Conservation (phyloP, 1,140 invertebrate species). For the Drosophila biarmipes region DNA sequence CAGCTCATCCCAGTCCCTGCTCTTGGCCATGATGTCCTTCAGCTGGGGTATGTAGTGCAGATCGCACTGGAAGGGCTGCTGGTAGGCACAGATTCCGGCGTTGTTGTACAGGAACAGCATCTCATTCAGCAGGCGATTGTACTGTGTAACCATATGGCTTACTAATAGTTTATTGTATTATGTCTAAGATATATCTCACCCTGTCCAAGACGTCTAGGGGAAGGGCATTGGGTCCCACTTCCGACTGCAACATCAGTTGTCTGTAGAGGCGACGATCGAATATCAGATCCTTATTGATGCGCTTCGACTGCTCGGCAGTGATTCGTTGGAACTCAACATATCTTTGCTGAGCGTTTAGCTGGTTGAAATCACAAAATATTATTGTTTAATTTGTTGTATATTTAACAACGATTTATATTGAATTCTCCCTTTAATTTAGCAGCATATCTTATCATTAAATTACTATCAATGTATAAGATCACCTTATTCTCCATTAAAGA, state of each 20-base stretch:
- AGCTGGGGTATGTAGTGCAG: conserved; percentile 92
- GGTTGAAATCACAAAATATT: background rate
- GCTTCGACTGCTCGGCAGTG: conserved; percentile 89
- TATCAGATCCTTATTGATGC: conserved; percentile 88
- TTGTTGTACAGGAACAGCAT: conserved; percentile 95
- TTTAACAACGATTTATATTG: too few relatives aligned
- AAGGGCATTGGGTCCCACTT: conserved; percentile 93
- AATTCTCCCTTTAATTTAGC: too few relatives aligned
- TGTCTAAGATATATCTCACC: conserved; percentile 86
- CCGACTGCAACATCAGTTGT: conserved; percentile 91
- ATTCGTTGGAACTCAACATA: conserved; percentile 93
- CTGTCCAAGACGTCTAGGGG: conserved; percentile 92
- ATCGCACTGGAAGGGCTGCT: conserved; percentile 92
- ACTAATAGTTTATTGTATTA: fast-evolving
- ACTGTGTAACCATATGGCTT: conserved; percentile 86
- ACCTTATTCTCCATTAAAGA: too few relatives aligned
- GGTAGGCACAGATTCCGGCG: conserved; percentile 93
- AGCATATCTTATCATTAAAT: too few relatives aligned
- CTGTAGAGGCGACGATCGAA: conserved; percentile 89
- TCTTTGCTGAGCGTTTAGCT: conserved; percentile 87
- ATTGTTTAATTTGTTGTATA: too few relatives aligned
- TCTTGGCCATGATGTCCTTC: conserved; percentile 88
- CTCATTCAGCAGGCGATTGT: conserved; percentile 93
- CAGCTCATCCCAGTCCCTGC: conserved; percentile 93
- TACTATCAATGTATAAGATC: too few relatives aligned